phyloP scores from a whole-genome alignment of 2,797 vertebrate genomes.

The Nasua narica region DNA sequence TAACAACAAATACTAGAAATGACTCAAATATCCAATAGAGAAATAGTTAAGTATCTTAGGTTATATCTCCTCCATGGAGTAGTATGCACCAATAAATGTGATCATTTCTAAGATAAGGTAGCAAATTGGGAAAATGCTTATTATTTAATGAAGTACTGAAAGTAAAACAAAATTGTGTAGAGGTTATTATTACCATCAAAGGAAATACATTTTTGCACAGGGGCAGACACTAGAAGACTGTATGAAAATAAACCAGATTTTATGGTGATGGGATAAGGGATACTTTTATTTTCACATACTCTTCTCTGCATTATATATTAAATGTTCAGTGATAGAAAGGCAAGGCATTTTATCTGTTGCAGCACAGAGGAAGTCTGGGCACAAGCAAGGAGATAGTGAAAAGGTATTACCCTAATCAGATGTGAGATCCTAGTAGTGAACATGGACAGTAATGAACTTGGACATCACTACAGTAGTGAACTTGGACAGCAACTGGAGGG shows the following conservation, averaged over 20 bases:
- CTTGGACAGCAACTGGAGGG: not conserved
- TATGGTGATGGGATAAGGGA: not conserved
- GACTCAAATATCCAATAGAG: not conserved
- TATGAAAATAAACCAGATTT: constrained; percentile 24
- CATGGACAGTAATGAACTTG: not conserved
- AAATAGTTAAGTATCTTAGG: not conserved
- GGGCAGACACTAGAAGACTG: not conserved
- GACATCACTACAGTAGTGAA: not conserved
- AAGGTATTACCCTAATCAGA: not conserved
- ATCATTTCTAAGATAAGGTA: not conserved
- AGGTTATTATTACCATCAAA: not conserved
- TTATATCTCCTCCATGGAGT: not conserved
- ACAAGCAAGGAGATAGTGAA: not conserved
- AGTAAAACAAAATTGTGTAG: not conserved
- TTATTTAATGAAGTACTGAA: constrained; percentile 1
- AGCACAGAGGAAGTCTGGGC: not conserved
- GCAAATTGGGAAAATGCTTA: not conserved
- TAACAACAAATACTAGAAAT: not conserved
- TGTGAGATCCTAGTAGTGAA: not conserved
- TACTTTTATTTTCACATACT: not conserved
- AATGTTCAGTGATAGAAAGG: not conserved
- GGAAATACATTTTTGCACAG: not conserved
- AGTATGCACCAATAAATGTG: not conserved
- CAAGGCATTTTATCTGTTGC: not conserved
- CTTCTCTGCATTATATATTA: not conserved